phyloP scores from a whole-genome alignment of 2,797 vertebrate genomes.

The Gymnocypris eckloni region DNA sequence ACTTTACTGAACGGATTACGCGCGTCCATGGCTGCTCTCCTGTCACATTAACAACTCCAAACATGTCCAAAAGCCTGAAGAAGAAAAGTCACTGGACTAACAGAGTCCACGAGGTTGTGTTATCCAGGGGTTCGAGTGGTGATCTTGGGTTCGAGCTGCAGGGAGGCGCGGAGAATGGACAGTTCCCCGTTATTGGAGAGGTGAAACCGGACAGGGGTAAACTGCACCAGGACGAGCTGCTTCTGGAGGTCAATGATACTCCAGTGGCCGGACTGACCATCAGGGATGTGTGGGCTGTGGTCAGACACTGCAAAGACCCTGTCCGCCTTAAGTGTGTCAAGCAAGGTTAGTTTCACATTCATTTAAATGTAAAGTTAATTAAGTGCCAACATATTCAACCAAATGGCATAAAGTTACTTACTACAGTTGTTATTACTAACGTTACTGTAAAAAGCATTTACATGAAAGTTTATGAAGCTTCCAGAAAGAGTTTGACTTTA shows the following conservation, averaged over 20 bases:
- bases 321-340: slow-evolving; percentile 95
- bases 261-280: slow-evolving; percentile 96
- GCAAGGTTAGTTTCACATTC: slow-evolving; percentile 82
- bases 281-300: slow-evolving; percentile 94
- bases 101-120: slow-evolving; percentile 93
- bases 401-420: not conserved
- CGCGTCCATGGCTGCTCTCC: slow-evolving; percentile 26
- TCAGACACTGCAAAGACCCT: slow-evolving; percentile 95
- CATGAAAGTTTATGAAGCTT: not conserved
- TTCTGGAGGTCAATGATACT: slow-evolving; percentile 97
- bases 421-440: not conserved
- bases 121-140: slow-evolving; percentile 86
- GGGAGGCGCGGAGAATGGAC: slow-evolving; percentile 95
- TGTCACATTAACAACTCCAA: slow-evolving; percentile 63
- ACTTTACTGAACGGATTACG: slow-evolving; percentile 49
- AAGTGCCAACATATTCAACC: not conserved
- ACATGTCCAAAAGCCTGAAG: slow-evolving; percentile 96
- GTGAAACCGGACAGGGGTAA: slow-evolving; percentile 84
- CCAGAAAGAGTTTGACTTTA: not conserved
- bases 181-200: slow-evolving; percentile 93
- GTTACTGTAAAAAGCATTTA: too few relatives aligned
- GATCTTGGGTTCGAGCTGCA: slow-evolving; percentile 89
- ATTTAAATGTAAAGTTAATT: not conserved
- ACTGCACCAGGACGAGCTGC: slow-evolving; percentile 81
- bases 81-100: slow-evolving; percentile 98